Evolutionary conservation across 2,113 vertebrate species (phyloP).

Genomic region (Podarcis cretensis): DNA sequence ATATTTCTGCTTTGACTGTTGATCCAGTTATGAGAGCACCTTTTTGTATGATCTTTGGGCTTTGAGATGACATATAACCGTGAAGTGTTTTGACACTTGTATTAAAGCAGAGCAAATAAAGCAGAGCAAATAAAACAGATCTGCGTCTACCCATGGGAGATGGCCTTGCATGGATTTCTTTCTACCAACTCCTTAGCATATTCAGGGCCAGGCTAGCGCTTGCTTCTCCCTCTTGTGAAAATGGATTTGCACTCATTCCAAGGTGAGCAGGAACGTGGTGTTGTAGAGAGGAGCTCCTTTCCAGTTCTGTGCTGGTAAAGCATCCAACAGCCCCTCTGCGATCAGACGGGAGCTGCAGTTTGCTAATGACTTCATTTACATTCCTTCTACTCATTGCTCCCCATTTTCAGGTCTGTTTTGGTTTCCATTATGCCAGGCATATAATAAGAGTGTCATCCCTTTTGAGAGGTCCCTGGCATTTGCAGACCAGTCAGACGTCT

Average conservation of each 20-base stretch:
- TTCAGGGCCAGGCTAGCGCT: not conserved
- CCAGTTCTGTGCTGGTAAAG: accelerated
- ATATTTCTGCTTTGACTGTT: not conserved
- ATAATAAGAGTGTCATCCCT: not conserved
- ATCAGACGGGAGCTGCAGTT: not conserved
- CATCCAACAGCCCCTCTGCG: accelerated
- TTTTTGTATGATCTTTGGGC: not conserved
- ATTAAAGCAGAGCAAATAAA: not conserved
- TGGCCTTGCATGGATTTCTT: not conserved
- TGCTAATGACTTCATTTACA: constrained; percentile 11
- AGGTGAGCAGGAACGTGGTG: not conserved
- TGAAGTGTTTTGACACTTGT: not conserved
- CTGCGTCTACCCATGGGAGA: not conserved
- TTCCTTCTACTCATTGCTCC: not conserved
- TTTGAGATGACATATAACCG: not conserved
- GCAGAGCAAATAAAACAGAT: not conserved
- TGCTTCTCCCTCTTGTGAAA: constrained; percentile 1
- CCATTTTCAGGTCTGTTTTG: constrained; percentile 26
- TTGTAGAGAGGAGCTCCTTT: accelerated
- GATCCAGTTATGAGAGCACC: not conserved
- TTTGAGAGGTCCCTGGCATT: not conserved
- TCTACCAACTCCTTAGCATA: not conserved
- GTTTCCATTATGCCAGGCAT: not conserved
- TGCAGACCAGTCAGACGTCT: not conserved
- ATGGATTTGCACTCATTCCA: constrained; percentile 1